These are phyloP conservation scores for Paracanthobrama guichenoti DNA, from an alignment of 2,113 vertebrate genomes.

Conservation along the genomic window DNA sequence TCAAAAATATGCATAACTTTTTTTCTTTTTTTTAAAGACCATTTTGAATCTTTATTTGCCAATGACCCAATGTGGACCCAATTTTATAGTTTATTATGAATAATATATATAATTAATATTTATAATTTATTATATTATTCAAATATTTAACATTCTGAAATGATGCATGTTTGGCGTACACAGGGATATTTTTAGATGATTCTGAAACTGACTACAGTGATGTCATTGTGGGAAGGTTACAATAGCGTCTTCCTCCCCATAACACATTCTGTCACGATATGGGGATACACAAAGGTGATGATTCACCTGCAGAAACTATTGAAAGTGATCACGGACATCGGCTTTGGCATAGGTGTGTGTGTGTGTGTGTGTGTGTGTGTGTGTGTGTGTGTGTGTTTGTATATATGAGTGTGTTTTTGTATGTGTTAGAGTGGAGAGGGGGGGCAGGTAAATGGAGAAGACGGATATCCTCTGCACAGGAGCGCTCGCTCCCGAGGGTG, in stretches of 20 bases:
- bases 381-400: background rate
- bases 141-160: background rate
- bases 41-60: too few species aligned
- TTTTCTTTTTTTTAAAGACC: too few species aligned
- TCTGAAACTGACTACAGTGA: slow-evolving; percentile 59
- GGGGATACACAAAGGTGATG: slow-evolving; percentile 34
- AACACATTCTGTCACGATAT: slow-evolving; percentile 39
- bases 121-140: background rate
- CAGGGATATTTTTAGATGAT: slow-evolving; percentile 59
- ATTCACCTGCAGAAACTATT: slow-evolving; percentile 55
- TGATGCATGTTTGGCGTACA: slow-evolving; percentile 54
- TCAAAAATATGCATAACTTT: too few species aligned
- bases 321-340: slow-evolving; percentile 19
- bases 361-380: background rate
- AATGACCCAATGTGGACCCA: too few species aligned
- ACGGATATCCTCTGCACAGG: slow-evolving; percentile 56
- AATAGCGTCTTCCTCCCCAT: slow-evolving; percentile 16
- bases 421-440: background rate
- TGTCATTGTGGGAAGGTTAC: slow-evolving; percentile 58
- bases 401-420: background rate
- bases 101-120: background rate
- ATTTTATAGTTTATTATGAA: too few species aligned
- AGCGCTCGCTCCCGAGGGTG: slow-evolving; percentile 51
- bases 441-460: slow-evolving; percentile 23
- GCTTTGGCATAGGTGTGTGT: background rate